Evolutionary conservation across 2,888 invertebrate genomes (phyloP).

Genomic region (Maniola hyperantus): DNA sequence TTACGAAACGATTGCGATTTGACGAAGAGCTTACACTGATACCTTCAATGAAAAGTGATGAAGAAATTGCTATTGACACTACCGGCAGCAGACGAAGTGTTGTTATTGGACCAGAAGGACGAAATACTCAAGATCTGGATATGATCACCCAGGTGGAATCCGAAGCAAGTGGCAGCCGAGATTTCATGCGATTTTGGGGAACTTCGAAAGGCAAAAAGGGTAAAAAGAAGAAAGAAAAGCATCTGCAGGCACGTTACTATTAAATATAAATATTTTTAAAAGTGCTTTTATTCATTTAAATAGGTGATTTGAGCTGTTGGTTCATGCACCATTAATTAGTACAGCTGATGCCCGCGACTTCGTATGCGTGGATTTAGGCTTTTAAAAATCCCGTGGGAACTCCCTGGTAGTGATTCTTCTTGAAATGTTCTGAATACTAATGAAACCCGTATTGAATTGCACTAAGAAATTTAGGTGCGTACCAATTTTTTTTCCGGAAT

Average conservation of each 20-base stretch:
- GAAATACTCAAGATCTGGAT: conserved; percentile 37
- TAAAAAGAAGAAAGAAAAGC: conserved; percentile 51
- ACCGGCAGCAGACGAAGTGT: conserved; percentile 2
- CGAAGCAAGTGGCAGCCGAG: conserved; percentile 45
- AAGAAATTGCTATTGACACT: conserved; percentile 34
- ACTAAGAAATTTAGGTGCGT: too few species aligned
- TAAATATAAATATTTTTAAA: neutral
- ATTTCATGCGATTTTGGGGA: conserved; percentile 60
- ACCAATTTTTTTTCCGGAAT: too few species aligned
- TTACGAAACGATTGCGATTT: conserved; percentile 59
- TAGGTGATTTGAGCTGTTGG: too few species aligned
- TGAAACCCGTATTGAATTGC: too few species aligned
- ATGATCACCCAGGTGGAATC: conserved; percentile 43
- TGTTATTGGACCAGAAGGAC: conserved; percentile 3
- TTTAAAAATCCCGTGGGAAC: too few species aligned
- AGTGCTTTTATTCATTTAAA: neutral
- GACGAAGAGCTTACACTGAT: conserved; percentile 55
- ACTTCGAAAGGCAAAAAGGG: conserved; percentile 37
- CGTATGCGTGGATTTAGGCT: too few species aligned
- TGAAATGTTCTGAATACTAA: too few species aligned
- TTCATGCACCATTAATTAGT: too few species aligned
- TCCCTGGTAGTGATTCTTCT: too few species aligned
- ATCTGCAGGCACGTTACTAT: conserved; percentile 9
- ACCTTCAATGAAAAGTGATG: conserved; percentile 40
- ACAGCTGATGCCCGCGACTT: too few species aligned